These are phyloP conservation scores for Prosopocoilus inquinatus DNA, from an alignment of 2,888 invertebrate species.

Conservation along the genomic window DNA sequence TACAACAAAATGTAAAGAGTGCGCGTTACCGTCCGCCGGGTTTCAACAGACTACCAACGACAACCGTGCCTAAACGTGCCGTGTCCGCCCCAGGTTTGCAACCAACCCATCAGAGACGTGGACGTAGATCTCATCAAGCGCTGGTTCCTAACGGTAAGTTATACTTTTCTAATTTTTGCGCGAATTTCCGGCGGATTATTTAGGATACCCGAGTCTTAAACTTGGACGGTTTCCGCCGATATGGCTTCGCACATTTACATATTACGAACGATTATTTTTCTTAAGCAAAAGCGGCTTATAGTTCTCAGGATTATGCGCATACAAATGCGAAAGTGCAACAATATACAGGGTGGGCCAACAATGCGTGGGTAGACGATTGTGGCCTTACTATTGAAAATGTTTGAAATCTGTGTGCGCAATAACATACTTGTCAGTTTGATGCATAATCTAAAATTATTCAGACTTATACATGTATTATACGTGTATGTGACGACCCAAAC, in stretches of 20 bases:
- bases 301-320: too few relatives aligned
- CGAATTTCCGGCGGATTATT: background rate
- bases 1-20: constrained; percentile 72
- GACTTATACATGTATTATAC: too few relatives aligned
- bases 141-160: constrained; percentile 60
- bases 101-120: constrained; percentile 60
- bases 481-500: too few relatives aligned
- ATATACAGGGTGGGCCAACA: too few relatives aligned
- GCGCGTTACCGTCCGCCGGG: constrained; percentile 85
- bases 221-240: constrained; percentile 4
- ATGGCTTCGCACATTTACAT: constrained; percentile 1
- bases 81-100: constrained; percentile 76
- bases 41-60: constrained; percentile 59
- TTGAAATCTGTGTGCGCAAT: too few relatives aligned
- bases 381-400: too few relatives aligned
- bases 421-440: too few relatives aligned
- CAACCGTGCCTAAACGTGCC: constrained; percentile 66
- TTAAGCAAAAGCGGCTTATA: too few relatives aligned
- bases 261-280: background rate
- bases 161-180: background rate
- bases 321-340: too few relatives aligned
- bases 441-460: too few relatives aligned
- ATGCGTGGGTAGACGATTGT: too few relatives aligned
- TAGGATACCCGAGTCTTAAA: background rate
- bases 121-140: constrained; percentile 47